A percentile compares a stretch with the other conserved stretches of the same genome.
Conservation (phyloP, 2,113 vertebrate genomes). For the Indri indri region DNA sequence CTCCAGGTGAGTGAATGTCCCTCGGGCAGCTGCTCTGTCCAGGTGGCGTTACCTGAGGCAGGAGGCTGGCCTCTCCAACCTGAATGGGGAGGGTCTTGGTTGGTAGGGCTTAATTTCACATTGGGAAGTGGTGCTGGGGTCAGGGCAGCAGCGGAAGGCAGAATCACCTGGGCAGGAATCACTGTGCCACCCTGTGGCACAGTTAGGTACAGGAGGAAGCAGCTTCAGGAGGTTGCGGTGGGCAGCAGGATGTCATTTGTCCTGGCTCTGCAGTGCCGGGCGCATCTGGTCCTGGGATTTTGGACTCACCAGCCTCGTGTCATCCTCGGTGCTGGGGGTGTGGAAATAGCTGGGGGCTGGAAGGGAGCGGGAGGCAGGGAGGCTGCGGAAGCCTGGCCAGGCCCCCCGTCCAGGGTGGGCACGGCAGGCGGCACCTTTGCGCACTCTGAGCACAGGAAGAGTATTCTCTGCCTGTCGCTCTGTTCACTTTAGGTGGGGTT, state of each 20-base stretch:
- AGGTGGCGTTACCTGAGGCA: not conserved
- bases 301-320: fast-evolving
- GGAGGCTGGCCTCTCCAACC: not conserved
- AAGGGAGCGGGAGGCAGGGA: no score
- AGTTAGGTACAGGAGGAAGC: not conserved
- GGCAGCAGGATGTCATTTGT: fast-evolving
- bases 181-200: fast-evolving
- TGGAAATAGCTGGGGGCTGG: not conserved
- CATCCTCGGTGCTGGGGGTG: not conserved
- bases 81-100: not conserved
- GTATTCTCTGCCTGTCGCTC: not conserved
- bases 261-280: fast-evolving
- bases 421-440: fast-evolving
- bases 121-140: not conserved
- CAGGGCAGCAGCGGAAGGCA: not conserved
- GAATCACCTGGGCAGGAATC: not conserved
- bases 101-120: not conserved
- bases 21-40: not conserved
- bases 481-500: not conserved
- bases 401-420: not conserved
- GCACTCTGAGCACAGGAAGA: fast-evolving
- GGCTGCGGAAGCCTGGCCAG: fast-evolving
- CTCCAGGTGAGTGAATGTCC: not conserved
- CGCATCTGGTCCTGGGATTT: not conserved
- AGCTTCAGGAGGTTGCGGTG: not conserved